These are phyloP conservation scores for Limnephilus marmoratus DNA, from an alignment of 2,888 invertebrate genomes.

Conservation along the genomic window DNA sequence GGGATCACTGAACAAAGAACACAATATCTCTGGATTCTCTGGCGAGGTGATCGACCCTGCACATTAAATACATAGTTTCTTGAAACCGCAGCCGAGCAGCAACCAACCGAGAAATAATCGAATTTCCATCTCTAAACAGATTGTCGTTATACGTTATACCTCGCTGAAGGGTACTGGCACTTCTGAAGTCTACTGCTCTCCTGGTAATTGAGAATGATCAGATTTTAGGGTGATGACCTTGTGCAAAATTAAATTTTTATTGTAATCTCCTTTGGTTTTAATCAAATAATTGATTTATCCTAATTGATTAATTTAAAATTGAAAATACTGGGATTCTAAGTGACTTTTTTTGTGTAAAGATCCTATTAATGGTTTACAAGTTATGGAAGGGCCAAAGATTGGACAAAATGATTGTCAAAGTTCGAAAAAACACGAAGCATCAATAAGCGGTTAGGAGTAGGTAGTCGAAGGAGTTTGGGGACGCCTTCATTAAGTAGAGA, in stretches of 20 bases:
- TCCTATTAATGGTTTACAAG: neutral
- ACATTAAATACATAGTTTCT: neutral
- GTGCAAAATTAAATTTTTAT: neutral
- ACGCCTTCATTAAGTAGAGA: neutral
- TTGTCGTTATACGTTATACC: neutral
- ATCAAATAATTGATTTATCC: neutral
- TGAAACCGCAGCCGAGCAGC: neutral
- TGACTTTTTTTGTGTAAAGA: neutral
- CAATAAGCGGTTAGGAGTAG: neutral
- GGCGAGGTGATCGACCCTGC: conserved; percentile 8
- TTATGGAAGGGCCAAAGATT: neutral
- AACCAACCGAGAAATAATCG: neutral
- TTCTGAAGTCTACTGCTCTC: neutral
- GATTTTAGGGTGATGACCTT: neutral
- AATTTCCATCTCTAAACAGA: conserved; percentile 3
- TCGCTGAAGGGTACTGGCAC: neutral
- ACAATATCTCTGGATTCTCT: neutral
- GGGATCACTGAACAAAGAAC: neutral
- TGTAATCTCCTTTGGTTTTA: neutral
- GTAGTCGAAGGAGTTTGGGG: neutral
- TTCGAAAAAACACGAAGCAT: neutral
- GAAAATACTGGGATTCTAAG: neutral
- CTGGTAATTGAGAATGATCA: neutral
- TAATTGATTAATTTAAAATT: neutral
- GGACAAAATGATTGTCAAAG: neutral